Conservation (phyloP, 2,113 vertebrate species). For the Sphyrna mokarran region DNA sequence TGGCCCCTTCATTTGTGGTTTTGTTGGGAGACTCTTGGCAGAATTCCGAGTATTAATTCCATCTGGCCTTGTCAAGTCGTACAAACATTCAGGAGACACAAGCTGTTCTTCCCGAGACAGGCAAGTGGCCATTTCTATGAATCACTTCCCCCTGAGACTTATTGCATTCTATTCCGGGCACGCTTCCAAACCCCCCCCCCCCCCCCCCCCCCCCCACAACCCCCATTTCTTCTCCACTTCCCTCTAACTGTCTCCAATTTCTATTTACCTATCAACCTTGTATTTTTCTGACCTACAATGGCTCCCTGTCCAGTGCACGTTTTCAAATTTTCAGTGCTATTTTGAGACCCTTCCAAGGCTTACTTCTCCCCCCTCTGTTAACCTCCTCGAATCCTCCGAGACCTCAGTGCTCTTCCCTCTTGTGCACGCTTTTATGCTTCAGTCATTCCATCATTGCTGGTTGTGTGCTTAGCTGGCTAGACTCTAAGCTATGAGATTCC, state of each 20-base stretch:
- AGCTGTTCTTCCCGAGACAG: not conserved
- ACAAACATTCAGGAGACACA: conserved; percentile 8
- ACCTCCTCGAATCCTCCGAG: not conserved
- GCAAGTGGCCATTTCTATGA: not conserved
- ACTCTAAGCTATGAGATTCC: not conserved
- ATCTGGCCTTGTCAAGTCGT: not conserved
- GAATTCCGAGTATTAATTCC: conserved; percentile 3
- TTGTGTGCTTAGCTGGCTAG: not conserved
- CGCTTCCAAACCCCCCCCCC: not conserved
- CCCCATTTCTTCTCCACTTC: not conserved
- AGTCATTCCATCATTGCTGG: not conserved
- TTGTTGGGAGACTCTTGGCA: conserved; percentile 5
- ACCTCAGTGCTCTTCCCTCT: not conserved
- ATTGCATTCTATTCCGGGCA: conserved; percentile 1
- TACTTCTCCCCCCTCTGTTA: not conserved
- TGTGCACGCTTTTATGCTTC: not conserved
- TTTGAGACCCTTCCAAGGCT: not conserved
- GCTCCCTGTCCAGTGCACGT: not conserved
- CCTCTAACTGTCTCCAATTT: not conserved
- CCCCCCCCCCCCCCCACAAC: not conserved
- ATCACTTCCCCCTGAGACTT: not conserved
- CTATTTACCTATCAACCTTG: not conserved
- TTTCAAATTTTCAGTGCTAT: not conserved
- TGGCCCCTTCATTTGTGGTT: not conserved
- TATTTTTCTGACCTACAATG: not conserved